Evolutionary conservation across 1,140 invertebrate genomes (phyloP).

Genomic region (Ladona fulva): DNA sequence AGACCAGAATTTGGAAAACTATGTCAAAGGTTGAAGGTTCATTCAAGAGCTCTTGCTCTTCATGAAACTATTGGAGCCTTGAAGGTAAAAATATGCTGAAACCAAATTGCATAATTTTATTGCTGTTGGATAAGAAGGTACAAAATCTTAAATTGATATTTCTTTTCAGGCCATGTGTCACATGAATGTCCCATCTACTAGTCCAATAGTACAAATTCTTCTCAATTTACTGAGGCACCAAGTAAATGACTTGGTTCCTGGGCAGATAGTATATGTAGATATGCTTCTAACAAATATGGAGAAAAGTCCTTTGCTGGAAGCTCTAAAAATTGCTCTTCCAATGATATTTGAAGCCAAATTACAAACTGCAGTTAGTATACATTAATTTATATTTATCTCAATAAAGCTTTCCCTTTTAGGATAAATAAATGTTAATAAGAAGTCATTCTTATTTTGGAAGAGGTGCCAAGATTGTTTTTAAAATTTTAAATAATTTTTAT

Average conservation of each 20-base stretch:
- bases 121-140: slow-evolving; percentile 25
- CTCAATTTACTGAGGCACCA: slow-evolving; percentile 48
- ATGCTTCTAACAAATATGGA: slow-evolving; percentile 41
- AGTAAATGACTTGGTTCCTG: slow-evolving; percentile 47
- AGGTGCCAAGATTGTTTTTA: too few relatives aligned
- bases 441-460: too few relatives aligned
- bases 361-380: slow-evolving; percentile 23
- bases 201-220: slow-evolving; percentile 47
- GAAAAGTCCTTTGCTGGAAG: slow-evolving; percentile 44
- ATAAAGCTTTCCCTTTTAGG: too few relatives aligned
- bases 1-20: slow-evolving; percentile 37
- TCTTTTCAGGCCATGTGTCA: background rate
- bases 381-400: too few relatives aligned
- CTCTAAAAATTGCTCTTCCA: slow-evolving; percentile 48
- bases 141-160: slow-evolving; percentile 37
- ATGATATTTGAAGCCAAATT: slow-evolving; percentile 51
- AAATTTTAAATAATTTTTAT: too few relatives aligned
- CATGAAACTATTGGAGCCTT: slow-evolving; percentile 44
- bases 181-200: slow-evolving; percentile 39
- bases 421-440: too few relatives aligned
- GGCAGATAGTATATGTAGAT: slow-evolving; percentile 49
- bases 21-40: slow-evolving; percentile 40
- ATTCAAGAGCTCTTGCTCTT: slow-evolving; percentile 40
- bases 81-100: slow-evolving; percentile 34
- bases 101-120: background rate